phyloP scores from a whole-genome alignment of 2,888 invertebrate species.

The Agrochola litura region DNA sequence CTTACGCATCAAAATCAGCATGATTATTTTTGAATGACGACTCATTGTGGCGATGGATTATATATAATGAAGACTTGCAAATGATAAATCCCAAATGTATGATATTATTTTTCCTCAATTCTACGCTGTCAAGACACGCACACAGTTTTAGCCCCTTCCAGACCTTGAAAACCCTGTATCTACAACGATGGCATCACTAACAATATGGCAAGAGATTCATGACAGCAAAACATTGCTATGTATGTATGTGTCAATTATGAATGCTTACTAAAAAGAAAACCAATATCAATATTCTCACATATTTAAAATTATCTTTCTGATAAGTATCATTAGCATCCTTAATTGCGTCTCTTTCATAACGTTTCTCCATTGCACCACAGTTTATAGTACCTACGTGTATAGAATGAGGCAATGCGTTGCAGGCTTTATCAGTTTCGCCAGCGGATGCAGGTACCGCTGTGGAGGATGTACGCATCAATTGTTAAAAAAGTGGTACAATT shows the following conservation, averaged over 20 bases:
- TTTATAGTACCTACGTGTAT: constrained; percentile 64
- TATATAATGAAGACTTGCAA: too few relatives aligned
- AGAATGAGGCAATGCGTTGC: constrained; percentile 71
- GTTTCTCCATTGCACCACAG: constrained; percentile 64
- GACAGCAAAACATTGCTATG: background rate
- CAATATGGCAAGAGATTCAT: background rate
- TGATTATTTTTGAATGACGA: background rate
- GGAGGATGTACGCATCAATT: constrained; percentile 64
- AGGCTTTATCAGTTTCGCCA: constrained; percentile 74
- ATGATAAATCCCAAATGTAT: background rate
- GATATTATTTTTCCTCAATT: background rate
- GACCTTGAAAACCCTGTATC: background rate
- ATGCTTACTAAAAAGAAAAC: background rate
- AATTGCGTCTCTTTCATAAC: constrained; percentile 53
- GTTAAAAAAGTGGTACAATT: constrained; percentile 50
- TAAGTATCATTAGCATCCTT: constrained; percentile 49
- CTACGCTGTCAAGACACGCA: background rate
- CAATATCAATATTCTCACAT: background rate
- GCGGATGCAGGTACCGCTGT: constrained; percentile 64
- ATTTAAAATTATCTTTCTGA: constrained; percentile 46
- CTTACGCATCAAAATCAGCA: background rate
- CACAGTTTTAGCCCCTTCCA: background rate
- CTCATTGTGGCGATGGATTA: background rate
- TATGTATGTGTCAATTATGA: background rate
- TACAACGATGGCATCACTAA: background rate